Evolutionary conservation across 2,113 vertebrate species (phyloP).

Genomic region (Odontophorus gujanensis): DNA sequence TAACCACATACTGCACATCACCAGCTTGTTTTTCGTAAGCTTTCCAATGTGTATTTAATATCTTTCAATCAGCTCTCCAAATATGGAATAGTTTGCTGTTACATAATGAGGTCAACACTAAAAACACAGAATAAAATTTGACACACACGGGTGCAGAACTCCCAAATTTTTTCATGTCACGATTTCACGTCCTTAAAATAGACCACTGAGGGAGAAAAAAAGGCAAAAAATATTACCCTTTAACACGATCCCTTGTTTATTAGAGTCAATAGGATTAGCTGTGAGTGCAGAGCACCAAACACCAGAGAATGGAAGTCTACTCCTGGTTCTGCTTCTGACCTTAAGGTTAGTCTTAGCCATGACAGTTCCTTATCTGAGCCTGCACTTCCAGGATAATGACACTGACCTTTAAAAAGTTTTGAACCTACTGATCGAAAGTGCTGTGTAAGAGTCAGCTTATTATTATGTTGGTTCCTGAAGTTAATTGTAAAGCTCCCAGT

Average conservation of each 20-base stretch:
- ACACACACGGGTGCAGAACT: background rate
- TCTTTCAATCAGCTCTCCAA: background rate
- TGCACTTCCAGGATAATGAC: conserved; percentile 10
- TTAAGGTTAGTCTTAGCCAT: conserved; percentile 19
- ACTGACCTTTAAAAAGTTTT: conserved; percentile 43
- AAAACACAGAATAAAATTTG: background rate
- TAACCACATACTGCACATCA: background rate
- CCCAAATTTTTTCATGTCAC: background rate
- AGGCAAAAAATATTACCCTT: background rate
- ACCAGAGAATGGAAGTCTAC: background rate
- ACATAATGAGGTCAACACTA: background rate
- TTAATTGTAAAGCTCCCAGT: background rate
- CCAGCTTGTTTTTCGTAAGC: background rate
- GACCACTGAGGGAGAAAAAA: background rate
- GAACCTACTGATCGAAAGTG: background rate
- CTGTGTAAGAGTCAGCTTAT: background rate
- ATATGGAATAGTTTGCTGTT: background rate
- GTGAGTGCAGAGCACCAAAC: background rate
- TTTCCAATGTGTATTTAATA: background rate
- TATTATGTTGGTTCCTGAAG: conserved; percentile 45
- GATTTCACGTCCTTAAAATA: background rate
- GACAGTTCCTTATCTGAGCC: background rate
- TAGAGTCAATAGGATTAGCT: background rate
- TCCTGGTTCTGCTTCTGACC: background rate
- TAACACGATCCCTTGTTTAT: background rate